A percentile compares a stretch with the other conserved stretches of the same genome.
phyloP scores from a whole-genome alignment of 1,140 invertebrate genomes.

The Colletes latitarsis region DNA sequence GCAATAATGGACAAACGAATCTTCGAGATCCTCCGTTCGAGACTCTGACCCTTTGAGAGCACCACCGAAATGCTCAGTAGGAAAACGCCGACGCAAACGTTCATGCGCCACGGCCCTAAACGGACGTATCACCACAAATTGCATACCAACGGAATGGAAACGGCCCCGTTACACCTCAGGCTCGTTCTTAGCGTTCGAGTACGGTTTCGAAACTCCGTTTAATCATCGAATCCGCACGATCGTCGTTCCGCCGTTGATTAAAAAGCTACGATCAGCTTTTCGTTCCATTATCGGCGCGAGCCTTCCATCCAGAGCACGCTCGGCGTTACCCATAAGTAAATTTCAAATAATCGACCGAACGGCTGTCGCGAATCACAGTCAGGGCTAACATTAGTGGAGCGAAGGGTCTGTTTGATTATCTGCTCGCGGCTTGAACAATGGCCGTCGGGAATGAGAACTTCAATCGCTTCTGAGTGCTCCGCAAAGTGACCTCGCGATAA shows the following conservation, averaged over 20 bases:
- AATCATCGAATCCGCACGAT: not conserved
- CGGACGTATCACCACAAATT: no score
- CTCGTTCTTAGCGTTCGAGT: no score
- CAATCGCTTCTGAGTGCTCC: slow-evolving; percentile 7
- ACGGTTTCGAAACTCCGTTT: not conserved
- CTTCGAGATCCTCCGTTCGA: no score
- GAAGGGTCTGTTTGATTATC: slow-evolving; percentile 21
- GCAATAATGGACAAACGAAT: no score
- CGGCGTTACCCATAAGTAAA: not conserved
- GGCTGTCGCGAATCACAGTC: not conserved
- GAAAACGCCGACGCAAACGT: no score
- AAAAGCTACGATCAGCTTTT: not conserved
- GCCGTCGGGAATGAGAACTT: not conserved
- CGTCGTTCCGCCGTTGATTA: not conserved
- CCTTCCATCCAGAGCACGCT: not conserved
- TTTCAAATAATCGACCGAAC: not conserved
- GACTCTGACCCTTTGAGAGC: no score
- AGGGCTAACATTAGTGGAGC: slow-evolving; percentile 10
- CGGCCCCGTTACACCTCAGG: no score
- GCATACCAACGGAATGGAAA: no score
- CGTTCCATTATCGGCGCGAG: not conserved
- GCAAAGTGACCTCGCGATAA: slow-evolving; percentile 6
- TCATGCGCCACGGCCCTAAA: no score
- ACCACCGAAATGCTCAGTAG: no score
- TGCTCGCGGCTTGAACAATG: slow-evolving; percentile 8